Base-by-base conservation (phyloP, 2,888 invertebrate genomes). In the Zygaena filipendulae region DNA sequence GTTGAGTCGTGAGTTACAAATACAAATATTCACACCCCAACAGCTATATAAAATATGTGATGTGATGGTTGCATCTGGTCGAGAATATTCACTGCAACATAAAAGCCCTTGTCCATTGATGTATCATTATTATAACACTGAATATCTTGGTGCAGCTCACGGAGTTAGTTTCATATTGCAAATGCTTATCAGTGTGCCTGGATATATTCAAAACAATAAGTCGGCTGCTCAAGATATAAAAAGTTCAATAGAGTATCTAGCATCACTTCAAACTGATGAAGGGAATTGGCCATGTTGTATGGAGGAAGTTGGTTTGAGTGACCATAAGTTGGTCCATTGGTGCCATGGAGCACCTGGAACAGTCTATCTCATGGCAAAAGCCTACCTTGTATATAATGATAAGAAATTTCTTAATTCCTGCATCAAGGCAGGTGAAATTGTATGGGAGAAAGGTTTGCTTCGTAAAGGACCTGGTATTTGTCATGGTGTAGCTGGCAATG, bases 401-500 rank as follows among this genome's bases (percentile, higher is more conserved):
- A 71, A 84, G 1, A 87, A 84, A 50, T 95, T 90, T 56, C 63
- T 90, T 13, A 56, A 85, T 11, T 84, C 90, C 1, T 87, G 90
- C 42, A 49, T 85, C 1, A 81, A 75, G 35, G 87, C 88, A 39
- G 89, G 85, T 0, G 90, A 95, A 29, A 59, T 92, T 10, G 86
- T 92, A 2, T 95, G 95, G 95, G 64, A 81, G 11, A 88, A 87
- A 52, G 95, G 95, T 0, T 72, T 95, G 14, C 71, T 95, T 18
- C 85, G 83, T 39, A 95, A 95, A 63, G 95, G 95, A 0, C 93
- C 94, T 5, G 92, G 94, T 0, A 86, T 95, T 35, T 95, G 95
- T 53, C 95, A 96, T 51, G 95, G 95, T 1, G 82, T 93, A 1
- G 88, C 90, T 11, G 93, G 93, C 16, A 92, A 86, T 60, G 92